These are phyloP conservation scores for Nothoprocta pentlandii DNA, from an alignment of 2,113 vertebrate genomes.

Conservation along the genomic window DNA sequence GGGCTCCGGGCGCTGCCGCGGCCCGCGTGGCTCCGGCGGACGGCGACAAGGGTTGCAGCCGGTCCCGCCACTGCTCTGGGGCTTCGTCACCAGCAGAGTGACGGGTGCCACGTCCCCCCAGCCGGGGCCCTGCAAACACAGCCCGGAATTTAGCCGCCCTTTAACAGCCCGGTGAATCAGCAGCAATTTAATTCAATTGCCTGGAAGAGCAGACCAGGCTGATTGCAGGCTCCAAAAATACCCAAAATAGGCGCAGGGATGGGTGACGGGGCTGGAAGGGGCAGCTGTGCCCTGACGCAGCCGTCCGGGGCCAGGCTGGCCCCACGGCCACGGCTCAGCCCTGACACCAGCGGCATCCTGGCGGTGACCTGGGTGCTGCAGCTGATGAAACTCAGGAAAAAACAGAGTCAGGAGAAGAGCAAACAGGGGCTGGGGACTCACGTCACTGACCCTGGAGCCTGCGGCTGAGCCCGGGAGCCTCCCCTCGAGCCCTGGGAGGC, in stretches of 20 bases:
- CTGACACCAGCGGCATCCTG: neutral
- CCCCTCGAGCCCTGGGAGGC: neutral
- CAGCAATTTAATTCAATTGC: slow-evolving; percentile 30
- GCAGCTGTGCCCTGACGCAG: neutral
- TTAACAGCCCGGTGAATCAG: slow-evolving; percentile 43
- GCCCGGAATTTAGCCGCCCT: neutral
- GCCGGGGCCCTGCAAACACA: neutral
- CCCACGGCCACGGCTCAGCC: neutral
- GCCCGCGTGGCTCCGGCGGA: too few relatives aligned
- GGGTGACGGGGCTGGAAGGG: neutral
- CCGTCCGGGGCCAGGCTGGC: neutral
- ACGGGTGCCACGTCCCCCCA: neutral
- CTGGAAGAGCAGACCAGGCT: neutral
- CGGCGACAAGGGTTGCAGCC: too few relatives aligned
- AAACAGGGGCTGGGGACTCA: neutral
- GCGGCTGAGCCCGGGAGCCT: neutral
- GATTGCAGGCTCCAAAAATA: slow-evolving; percentile 22
- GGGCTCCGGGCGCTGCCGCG: too few relatives aligned
- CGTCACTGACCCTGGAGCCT: neutral
- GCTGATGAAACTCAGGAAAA: neutral
- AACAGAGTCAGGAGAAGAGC: neutral
- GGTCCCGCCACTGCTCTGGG: too few relatives aligned
- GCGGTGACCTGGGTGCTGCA: neutral
- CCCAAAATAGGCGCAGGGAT: neutral
- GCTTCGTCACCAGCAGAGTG: too few relatives aligned